These are phyloP conservation scores for Dynastes hyllus DNA, from an alignment of 2,888 invertebrate genomes.

Conservation along the genomic window DNA sequence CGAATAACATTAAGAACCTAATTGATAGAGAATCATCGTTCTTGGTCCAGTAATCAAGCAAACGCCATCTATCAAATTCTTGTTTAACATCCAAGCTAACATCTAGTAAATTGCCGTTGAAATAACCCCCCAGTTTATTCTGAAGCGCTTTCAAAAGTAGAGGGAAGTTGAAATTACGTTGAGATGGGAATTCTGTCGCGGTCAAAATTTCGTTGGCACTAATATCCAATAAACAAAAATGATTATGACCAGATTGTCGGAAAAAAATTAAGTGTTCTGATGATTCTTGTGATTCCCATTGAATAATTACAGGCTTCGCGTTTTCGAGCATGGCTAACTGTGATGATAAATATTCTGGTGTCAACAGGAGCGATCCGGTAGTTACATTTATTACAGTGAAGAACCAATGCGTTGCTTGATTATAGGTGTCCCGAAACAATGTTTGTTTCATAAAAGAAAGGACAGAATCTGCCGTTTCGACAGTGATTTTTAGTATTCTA, in stretches of 20 bases:
- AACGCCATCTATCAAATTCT: slow-evolving; percentile 18
- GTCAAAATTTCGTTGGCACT: background rate
- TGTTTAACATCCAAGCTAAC: background rate
- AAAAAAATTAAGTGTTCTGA: background rate
- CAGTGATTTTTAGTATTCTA: slow-evolving; percentile 14
- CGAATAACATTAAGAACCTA: background rate
- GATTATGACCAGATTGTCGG: background rate
- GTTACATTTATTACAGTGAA: background rate
- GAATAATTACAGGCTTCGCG: background rate
- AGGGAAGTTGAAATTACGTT: background rate
- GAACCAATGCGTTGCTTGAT: slow-evolving; percentile 19
- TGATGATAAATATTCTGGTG: background rate
- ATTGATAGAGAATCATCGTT: slow-evolving; percentile 2
- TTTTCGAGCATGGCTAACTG: too few species aligned
- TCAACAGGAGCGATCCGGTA: background rate
- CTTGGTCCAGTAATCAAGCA: slow-evolving; percentile 10
- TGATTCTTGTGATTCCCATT: background rate
- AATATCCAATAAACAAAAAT: background rate
- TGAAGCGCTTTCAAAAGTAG: slow-evolving; percentile 1
- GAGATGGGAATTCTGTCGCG: background rate
- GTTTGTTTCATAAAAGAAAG: background rate
- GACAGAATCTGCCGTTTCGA: background rate
- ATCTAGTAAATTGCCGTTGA: background rate
- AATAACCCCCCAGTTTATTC: background rate
- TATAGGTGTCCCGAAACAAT: background rate